A percentile compares a stretch with the other conserved stretches of the same genome.
Conservation (phyloP, 2,888 invertebrate species). For the Oligia latruncula region DNA sequence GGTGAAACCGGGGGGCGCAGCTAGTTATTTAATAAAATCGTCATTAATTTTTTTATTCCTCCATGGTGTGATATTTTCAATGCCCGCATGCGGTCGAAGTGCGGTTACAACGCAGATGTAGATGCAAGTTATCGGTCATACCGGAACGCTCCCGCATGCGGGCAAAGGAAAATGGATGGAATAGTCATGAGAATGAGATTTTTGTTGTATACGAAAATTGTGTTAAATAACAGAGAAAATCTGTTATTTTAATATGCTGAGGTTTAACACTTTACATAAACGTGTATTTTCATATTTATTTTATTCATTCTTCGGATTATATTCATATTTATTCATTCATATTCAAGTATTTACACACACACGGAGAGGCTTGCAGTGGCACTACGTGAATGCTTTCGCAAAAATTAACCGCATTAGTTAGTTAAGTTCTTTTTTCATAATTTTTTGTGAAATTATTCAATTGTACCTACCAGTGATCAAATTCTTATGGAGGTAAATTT, state of each 20-base stretch:
- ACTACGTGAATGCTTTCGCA: not conserved
- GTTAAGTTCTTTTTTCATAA: not conserved
- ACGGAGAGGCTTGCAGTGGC: not conserved
- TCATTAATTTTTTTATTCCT: not conserved
- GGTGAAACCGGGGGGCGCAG: too few species aligned
- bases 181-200: not conserved
- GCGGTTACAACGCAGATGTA: not conserved
- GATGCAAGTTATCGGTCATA: not conserved
- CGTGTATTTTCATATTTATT: slow-evolving; percentile 19
- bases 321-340: slow-evolving; percentile 9
- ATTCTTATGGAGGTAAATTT: not conserved
- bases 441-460: not conserved
- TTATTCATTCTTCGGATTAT: slow-evolving; percentile 20
- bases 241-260: not conserved
- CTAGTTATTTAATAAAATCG: not conserved
- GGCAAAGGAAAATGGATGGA: not conserved
- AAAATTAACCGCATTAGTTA: not conserved
- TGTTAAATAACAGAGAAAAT: not conserved
- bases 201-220: not conserved
- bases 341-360: slow-evolving; percentile 11
- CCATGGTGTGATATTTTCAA: not conserved
- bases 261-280: slow-evolving; percentile 7
- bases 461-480: not conserved
- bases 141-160: not conserved
- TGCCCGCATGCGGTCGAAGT: not conserved